Conservation (phyloP, 2,113 vertebrate species). For the Sapayoa aenigma region DNA sequence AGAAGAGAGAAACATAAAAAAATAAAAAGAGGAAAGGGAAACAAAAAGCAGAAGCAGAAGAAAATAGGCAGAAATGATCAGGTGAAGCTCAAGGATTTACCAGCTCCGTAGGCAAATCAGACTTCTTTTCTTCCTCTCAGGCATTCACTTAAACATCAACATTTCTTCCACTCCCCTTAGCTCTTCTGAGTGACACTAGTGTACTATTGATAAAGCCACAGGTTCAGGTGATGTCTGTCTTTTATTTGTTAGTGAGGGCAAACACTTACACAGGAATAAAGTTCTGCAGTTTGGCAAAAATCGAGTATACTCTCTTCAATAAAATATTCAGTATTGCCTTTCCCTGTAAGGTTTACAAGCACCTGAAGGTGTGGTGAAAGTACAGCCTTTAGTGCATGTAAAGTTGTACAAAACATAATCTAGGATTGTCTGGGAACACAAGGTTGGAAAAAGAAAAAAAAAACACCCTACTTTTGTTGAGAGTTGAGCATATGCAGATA, state of each 20-base stretch:
- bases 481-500: not conserved
- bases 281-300: not conserved
- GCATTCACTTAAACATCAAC: not conserved
- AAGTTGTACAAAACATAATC: not conserved
- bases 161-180: not conserved
- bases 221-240: not conserved
- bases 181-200: not conserved
- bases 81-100: not conserved
- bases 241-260: not conserved
- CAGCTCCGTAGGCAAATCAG: not conserved
- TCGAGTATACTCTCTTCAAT: not conserved
- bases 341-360: not conserved
- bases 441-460: not conserved
- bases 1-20: not conserved
- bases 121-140: not conserved
- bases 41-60: not conserved
- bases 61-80: not conserved
- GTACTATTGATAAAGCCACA: not conserved
- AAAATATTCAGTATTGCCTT: not conserved
- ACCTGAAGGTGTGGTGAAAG: not conserved
- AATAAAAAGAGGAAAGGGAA: not conserved
- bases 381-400: not conserved
- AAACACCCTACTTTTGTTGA: not conserved
- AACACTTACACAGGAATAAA: not conserved
- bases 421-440: not conserved